Percentiles rank a stretch among this genome's conserved stretches.
Evolutionary conservation across 1,140 invertebrate genomes (phyloP).

Genomic region (Saccostrea glomerata): DNA sequence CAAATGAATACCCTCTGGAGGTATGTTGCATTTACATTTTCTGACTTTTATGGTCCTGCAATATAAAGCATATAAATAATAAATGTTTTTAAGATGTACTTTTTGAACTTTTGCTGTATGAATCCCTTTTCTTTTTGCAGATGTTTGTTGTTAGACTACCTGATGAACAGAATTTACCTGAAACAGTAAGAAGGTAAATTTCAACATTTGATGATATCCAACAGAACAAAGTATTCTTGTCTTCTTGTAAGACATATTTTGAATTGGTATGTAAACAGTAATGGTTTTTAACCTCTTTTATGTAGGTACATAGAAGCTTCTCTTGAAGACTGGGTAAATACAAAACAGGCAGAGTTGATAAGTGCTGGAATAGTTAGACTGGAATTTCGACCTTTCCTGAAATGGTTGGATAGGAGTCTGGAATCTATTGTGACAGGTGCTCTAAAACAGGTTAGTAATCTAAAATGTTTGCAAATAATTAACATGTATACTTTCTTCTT

Average conservation of each 20-base stretch:
- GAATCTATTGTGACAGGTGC: slow-evolving; percentile 75
- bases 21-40: slow-evolving; percentile 52
- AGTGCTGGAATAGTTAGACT: slow-evolving; percentile 64
- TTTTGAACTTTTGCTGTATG: too few relatives aligned
- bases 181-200: slow-evolving; percentile 70
- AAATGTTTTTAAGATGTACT: too few relatives aligned
- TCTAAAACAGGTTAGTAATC: slow-evolving; percentile 70
- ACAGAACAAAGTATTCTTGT: too few relatives aligned
- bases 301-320: slow-evolving; percentile 70
- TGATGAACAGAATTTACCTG: slow-evolving; percentile 71
- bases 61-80: too few relatives aligned
- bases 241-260: too few relatives aligned
- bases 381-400: slow-evolving; percentile 74
- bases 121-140: slow-evolving; percentile 56
- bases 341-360: slow-evolving; percentile 60
- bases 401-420: slow-evolving; percentile 75
- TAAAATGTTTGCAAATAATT: neutral
- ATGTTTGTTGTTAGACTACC: slow-evolving; percentile 64
- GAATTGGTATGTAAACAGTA: neutral
- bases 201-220: too few relatives aligned
- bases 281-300: neutral
- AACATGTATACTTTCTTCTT: too few relatives aligned
- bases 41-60: neutral
- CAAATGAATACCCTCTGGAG: slow-evolving; percentile 67
- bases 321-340: slow-evolving; percentile 68